Percentiles rank a stretch among this genome's conserved stretches.
Evolutionary conservation across 2,797 vertebrate species (phyloP).

Genomic region (Valencia hispanica): DNA sequence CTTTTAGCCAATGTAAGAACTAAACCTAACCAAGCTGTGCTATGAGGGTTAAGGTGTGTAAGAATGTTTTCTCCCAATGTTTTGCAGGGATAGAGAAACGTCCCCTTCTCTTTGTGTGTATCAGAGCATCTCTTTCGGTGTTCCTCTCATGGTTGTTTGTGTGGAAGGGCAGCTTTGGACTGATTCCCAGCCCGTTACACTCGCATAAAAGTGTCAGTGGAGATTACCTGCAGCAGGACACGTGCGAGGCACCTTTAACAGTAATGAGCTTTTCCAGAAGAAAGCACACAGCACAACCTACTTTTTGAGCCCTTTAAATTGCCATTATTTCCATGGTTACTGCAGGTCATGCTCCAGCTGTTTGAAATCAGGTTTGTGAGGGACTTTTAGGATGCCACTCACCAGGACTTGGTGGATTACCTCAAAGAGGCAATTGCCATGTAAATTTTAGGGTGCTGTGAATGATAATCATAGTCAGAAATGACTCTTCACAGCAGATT

Average conservation of each 20-base stretch:
- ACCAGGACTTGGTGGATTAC: conserved; percentile 58
- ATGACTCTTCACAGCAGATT: conserved; percentile 70
- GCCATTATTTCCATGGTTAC: conserved; percentile 77
- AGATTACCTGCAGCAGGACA: conserved; percentile 70
- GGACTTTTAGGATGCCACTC: conserved; percentile 65
- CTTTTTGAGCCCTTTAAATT: conserved; percentile 61
- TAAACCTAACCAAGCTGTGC: conserved; percentile 22
- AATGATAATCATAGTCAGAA: conserved; percentile 73
- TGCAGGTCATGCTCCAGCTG: conserved; percentile 66
- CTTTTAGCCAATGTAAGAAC: conserved; percentile 32
- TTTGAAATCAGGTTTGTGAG: conserved; percentile 65
- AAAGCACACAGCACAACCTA: conserved; percentile 43
- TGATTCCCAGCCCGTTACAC: conserved; percentile 46
- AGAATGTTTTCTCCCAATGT: conserved; percentile 36
- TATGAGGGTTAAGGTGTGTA: background rate
- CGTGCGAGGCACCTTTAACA: conserved; percentile 63
- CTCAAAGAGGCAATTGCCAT: conserved; percentile 77
- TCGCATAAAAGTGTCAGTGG: conserved; percentile 60
- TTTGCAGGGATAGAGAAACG: conserved; percentile 42
- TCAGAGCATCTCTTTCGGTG: conserved; percentile 54
- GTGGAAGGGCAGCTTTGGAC: conserved; percentile 31
- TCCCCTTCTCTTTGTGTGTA: conserved; percentile 44
- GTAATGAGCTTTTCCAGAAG: conserved; percentile 74
- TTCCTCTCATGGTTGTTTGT: conserved; percentile 26
- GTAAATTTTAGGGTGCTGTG: conserved; percentile 76